phyloP scores from a whole-genome alignment of 92 coral and sea anemone species.

The Siderastrea siderea region DNA sequence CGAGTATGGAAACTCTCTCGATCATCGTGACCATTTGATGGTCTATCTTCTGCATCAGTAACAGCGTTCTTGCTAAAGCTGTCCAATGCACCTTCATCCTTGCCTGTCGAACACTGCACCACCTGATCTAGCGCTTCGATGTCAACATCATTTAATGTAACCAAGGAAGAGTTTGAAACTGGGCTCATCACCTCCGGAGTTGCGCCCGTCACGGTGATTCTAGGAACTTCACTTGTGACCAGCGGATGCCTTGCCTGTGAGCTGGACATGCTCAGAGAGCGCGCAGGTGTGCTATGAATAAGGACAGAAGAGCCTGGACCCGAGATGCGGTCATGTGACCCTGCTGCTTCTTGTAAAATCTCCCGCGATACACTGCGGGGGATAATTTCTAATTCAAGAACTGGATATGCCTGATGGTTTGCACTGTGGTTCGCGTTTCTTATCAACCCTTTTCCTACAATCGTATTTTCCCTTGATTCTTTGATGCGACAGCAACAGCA shows the following conservation, averaged over 20 bases:
- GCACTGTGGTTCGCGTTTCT: constrained; percentile 41
- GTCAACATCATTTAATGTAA: constrained; percentile 23
- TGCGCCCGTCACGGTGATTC: constrained; percentile 75
- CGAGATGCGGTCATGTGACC: constrained; percentile 43
- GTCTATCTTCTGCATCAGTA: background rate
- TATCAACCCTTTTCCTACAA: constrained; percentile 27
- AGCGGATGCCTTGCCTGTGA: constrained; percentile 16
- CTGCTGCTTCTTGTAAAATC: constrained; percentile 5
- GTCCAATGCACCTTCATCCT: background rate
- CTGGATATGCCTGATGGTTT: constrained; percentile 31
- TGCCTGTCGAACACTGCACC: background rate
- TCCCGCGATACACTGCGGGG: constrained; percentile 65
- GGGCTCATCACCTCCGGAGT: constrained; percentile 78
- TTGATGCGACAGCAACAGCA: constrained; percentile 81
- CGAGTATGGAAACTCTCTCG: background rate
- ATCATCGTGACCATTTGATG: background rate
- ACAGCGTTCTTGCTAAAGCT: background rate
- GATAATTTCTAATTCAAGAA: constrained; percentile 53
- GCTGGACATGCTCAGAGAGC: constrained; percentile 10
- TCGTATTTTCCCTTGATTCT: constrained; percentile 33
- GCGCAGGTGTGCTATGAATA: constrained; percentile 46
- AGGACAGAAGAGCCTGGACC: constrained; percentile 52
- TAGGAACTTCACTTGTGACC: constrained; percentile 60
- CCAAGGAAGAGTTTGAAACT: constrained; percentile 35
- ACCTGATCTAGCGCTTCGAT: constrained; percentile 37